These are phyloP conservation scores for Chymomyza caudatula DNA, from an alignment of 2,888 invertebrate genomes.

Conservation along the genomic window DNA sequence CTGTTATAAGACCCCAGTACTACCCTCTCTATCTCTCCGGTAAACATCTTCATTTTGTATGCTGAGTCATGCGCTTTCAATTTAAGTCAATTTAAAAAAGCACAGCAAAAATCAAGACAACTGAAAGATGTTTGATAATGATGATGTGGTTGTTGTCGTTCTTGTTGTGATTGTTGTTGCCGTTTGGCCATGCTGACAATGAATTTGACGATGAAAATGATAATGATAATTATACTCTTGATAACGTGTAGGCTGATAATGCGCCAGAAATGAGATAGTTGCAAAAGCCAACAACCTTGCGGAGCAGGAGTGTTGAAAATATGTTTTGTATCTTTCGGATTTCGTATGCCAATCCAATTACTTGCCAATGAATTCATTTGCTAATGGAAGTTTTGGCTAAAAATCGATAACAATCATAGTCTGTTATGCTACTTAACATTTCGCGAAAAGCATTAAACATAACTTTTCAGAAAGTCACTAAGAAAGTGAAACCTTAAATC, in stretches of 20 bases:
- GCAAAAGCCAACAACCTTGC: no score
- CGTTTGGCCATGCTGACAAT: slow-evolving; percentile 25
- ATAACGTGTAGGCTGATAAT: not conserved
- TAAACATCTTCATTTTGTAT: slow-evolving; percentile 30
- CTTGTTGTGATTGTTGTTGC: slow-evolving; percentile 2
- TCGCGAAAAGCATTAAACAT: no score
- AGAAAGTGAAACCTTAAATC: no score
- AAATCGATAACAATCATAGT: no score
- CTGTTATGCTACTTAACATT: no score
- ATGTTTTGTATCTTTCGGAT: no score
- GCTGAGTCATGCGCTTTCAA: slow-evolving; percentile 71
- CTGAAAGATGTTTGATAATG: slow-evolving; percentile 22
- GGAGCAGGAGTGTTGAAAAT: no score
- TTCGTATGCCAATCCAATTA: no score
- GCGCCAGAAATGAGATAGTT: not conserved
- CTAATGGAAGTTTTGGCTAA: no score
- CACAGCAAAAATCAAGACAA: slow-evolving; percentile 50
- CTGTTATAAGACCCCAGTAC: slow-evolving; percentile 26
- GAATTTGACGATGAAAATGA: slow-evolving; percentile 12
- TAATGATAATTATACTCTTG: slow-evolving; percentile 14
- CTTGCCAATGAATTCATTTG: no score
- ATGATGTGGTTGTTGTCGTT: slow-evolving; percentile 7
- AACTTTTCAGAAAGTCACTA: no score
- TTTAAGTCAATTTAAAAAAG: slow-evolving; percentile 64
- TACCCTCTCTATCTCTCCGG: not conserved